Conservation (phyloP, 1,140 invertebrate genomes). For the Drosophila takahashii region DNA sequence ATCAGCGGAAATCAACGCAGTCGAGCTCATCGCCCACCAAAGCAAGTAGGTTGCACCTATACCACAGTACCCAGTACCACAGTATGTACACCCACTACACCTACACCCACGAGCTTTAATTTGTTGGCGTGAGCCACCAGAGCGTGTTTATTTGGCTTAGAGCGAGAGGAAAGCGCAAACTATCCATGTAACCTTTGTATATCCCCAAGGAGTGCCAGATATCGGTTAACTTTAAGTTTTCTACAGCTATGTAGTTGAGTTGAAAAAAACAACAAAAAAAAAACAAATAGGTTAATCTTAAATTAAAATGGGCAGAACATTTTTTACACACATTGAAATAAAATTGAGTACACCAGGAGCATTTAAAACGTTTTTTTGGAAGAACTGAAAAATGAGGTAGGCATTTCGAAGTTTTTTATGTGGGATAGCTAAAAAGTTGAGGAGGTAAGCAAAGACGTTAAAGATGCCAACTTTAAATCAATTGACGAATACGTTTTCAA, state of each 20-base stretch:
- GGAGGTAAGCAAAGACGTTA: no score
- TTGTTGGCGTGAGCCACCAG: constrained; percentile 56
- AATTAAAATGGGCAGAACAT: no score
- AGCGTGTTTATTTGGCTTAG: constrained; percentile 72
- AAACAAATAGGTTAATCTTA: no score
- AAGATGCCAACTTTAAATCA: no score
- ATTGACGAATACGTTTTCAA: no score
- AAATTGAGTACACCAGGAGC: background rate
- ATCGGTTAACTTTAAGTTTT: background rate
- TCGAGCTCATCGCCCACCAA: constrained; percentile 74
- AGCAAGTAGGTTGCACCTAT: constrained; percentile 78
- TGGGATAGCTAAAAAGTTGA: no score
- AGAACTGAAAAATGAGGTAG: background rate
- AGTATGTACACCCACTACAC: constrained; percentile 16
- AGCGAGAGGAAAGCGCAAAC: constrained; percentile 38
- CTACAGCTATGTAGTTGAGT: background rate
- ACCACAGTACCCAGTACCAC: constrained; percentile 14
- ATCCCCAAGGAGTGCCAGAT: constrained; percentile 15
- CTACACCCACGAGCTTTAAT: constrained; percentile 29
- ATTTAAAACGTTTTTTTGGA: background rate
- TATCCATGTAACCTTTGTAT: constrained; percentile 23
- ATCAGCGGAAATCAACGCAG: constrained; percentile 80
- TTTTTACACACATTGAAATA: background rate
- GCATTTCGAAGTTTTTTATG: no score
- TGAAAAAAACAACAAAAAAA: no score